These are phyloP conservation scores for Pinna nobilis DNA, from an alignment of 1,140 invertebrate genomes.

Conservation along the genomic window DNA sequence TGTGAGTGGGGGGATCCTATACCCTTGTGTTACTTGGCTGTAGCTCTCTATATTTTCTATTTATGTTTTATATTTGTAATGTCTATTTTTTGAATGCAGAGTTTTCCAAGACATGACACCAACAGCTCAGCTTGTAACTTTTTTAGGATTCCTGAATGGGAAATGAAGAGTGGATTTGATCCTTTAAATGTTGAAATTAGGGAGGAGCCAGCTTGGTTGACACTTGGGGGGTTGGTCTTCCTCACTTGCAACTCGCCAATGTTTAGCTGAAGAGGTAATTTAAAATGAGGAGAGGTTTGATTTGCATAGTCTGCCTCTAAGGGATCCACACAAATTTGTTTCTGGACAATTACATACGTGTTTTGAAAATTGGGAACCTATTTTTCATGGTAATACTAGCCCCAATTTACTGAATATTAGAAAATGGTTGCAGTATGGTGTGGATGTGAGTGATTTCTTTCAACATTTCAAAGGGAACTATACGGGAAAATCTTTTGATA, in stretches of 20 bases:
- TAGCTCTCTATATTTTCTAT: too few relatives aligned
- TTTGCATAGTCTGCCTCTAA: too few relatives aligned
- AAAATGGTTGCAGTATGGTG: conserved; percentile 29
- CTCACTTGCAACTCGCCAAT: background rate
- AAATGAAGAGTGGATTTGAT: conserved; percentile 1
- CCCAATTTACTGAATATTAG: conserved; percentile 1
- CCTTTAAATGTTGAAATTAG: background rate
- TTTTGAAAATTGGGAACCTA: too few relatives aligned
- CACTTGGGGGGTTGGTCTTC: conserved; percentile 21
- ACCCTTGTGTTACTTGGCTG: too few relatives aligned
- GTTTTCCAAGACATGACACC: background rate
- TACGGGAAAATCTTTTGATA: too few relatives aligned
- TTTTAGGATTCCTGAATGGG: conserved; percentile 12
- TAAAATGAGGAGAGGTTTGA: too few relatives aligned
- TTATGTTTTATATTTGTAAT: background rate
- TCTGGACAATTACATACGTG: too few relatives aligned
- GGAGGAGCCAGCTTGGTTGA: conserved; percentile 7
- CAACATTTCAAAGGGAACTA: conserved; percentile 36
- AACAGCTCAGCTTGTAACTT: too few relatives aligned
- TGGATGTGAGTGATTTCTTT: conserved; percentile 30
- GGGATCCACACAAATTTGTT: too few relatives aligned
- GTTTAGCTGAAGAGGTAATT: background rate
- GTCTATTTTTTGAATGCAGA: background rate
- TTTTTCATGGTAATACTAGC: too few relatives aligned
- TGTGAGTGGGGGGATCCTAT: conserved; percentile 5